These are phyloP conservation scores for Lordiphosa clarofinis DNA, from an alignment of 1,140 invertebrate genomes.

Conservation along the genomic window DNA sequence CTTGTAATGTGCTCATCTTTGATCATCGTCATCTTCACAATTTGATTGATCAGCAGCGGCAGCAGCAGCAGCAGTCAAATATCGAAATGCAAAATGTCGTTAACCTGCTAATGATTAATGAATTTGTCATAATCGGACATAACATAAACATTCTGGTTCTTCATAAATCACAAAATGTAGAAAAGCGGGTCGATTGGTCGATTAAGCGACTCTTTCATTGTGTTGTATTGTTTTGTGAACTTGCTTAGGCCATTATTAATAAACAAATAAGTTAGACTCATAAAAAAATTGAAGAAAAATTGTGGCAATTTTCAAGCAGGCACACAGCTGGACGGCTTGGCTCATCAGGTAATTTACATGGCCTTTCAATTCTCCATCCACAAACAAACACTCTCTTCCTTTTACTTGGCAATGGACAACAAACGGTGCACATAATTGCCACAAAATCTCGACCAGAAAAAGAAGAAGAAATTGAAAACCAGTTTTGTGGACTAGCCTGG, in stretches of 20 bases:
- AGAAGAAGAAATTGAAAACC: slow-evolving; percentile 32
- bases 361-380: slow-evolving; percentile 67
- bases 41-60: slow-evolving; percentile 11
- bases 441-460: slow-evolving; percentile 66
- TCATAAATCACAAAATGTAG: slow-evolving; percentile 55
- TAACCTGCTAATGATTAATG: slow-evolving; percentile 70
- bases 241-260: slow-evolving; percentile 61
- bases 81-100: slow-evolving; percentile 63
- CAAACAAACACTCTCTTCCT: slow-evolving; percentile 70
- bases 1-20: slow-evolving; percentile 2
- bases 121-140: slow-evolving; percentile 60
- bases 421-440: slow-evolving; percentile 72
- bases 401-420: slow-evolving; percentile 55
- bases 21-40: slow-evolving; percentile 6
- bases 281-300: slow-evolving; percentile 43
- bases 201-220: slow-evolving; percentile 44
- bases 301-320: slow-evolving; percentile 56
- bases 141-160: slow-evolving; percentile 31
- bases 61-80: slow-evolving; percentile 10
- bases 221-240: slow-evolving; percentile 14
- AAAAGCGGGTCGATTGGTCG: slow-evolving; percentile 50
- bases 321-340: slow-evolving; percentile 56
- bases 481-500: slow-evolving; percentile 32
- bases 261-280: slow-evolving; percentile 54
- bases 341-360: slow-evolving; percentile 73